Evolutionary conservation across 2,113 vertebrate species (phyloP).

Genomic region (Pedionomus torquatus): DNA sequence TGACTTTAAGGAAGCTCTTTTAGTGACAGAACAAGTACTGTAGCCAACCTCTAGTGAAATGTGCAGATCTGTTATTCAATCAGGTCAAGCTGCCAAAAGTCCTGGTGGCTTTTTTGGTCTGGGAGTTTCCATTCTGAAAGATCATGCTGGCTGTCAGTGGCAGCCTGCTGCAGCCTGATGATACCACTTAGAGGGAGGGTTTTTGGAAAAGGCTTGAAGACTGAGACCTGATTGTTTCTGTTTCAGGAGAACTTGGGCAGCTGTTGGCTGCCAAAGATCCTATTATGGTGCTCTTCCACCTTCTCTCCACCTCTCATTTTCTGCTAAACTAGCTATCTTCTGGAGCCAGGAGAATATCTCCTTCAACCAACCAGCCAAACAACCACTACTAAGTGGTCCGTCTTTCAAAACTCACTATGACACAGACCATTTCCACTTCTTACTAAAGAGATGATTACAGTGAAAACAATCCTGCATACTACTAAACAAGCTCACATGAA

Average conservation of each 20-base stretch:
- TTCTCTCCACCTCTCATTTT: constrained; percentile 49
- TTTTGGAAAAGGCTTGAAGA: constrained; percentile 35
- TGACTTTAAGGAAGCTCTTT: neutral
- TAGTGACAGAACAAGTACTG: neutral
- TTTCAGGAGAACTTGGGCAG: constrained; percentile 57
- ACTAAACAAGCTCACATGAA: constrained; percentile 32
- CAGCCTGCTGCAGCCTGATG: constrained; percentile 13
- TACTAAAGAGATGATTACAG: constrained; percentile 45
- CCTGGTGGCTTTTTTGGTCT: constrained; percentile 33
- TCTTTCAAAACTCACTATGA: constrained; percentile 20
- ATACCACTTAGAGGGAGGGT: constrained; percentile 51
- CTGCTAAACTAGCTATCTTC: constrained; percentile 57
- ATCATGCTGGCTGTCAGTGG: neutral
- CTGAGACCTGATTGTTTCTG: constrained; percentile 45
- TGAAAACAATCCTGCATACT: constrained; percentile 22
- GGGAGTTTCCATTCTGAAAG: constrained; percentile 57
- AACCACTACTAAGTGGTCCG: neutral
- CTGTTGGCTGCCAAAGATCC: constrained; percentile 47
- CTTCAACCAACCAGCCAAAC: neutral
- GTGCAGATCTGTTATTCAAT: constrained; percentile 2
- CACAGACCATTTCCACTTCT: constrained; percentile 19
- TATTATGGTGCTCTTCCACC: constrained; percentile 61
- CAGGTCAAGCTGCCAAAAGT: constrained; percentile 43
- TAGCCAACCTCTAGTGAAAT: neutral
- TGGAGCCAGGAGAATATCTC: constrained; percentile 39